Base-by-base conservation (phyloP, 2,888 invertebrate genomes). In the Bugula neritina region DNA sequence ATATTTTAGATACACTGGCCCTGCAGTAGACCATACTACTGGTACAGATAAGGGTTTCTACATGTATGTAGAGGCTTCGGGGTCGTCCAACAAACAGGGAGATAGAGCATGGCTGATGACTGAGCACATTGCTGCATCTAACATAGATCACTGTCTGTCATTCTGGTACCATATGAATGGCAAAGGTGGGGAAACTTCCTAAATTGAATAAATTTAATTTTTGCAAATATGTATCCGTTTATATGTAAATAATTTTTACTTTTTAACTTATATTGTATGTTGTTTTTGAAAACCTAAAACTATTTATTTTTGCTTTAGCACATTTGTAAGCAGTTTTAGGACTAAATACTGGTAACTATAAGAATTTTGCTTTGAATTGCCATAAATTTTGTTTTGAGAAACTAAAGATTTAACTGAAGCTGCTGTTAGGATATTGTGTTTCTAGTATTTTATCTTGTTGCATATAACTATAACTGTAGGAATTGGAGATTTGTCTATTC, bases 111-210 rank as follows among this genome's bases (percentile, higher is more conserved):
- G 77, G 75, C 73, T 79, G 27, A 75, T 76, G 43, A 78, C 79
- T 73, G 73, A 76, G 70, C 54, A 73, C 3, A 78, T 78, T 69
- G 54, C 70, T 10, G 52, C 55, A 72, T 34, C 73, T 74, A 10
- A 72, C 74, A 1, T 63, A 73, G 0, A 71, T 71, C 72, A 76
- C 27, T 83, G 82, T 71, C 72, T 81, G 35, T 71, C 73, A 2
- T 81, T 82, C 74, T 80, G 79, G 77, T 77, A 77, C 54, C 75
- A 76, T 57, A 77, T 77, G 77, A 74, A 74, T 52, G 77, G 77
- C 1, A 71, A 52, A 73, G 43, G 43, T 43, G 43, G 43, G 43
- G 43, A 43, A 43, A 43, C 43, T 43, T 5, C 43, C 5, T 10
- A 17, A 17, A 43, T 10, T 17, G 17, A 43, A 10, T 43, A 43